Percentiles rank a stretch among this genome's conserved stretches.
Evolutionary conservation across 1,140 invertebrate genomes (phyloP).

Genomic region (Halotydeus destructor): DNA sequence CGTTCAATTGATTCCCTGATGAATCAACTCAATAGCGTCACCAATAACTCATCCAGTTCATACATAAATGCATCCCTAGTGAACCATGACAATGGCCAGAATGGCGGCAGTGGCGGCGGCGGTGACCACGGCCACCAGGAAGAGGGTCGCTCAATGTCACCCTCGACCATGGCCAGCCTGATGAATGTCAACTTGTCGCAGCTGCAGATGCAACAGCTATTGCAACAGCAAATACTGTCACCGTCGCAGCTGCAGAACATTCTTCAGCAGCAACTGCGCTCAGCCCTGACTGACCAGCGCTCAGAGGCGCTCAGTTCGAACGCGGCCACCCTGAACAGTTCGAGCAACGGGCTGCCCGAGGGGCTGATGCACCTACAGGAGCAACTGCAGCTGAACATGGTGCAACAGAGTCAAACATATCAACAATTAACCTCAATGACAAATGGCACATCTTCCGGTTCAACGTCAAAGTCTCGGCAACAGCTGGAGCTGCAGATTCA

Average conservation of each 20-base stretch:
- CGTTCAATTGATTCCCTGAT: no score
- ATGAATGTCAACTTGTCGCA: not conserved
- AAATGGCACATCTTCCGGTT: not conserved
- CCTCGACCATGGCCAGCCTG: no score
- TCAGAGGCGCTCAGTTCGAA: not conserved
- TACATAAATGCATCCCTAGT: no score
- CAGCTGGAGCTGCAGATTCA: constrained; percentile 6
- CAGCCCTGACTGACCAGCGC: not conserved
- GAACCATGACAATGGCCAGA: no score
- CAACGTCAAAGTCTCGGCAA: not conserved
- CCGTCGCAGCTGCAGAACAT: not conserved
- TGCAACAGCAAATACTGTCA: not conserved
- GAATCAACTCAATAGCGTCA: no score
- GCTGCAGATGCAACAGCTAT: not conserved
- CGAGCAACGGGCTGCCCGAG: not conserved
- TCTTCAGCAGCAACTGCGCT: not conserved
- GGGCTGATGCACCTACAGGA: constrained; percentile 4
- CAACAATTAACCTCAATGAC: not conserved
- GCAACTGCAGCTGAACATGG: constrained; percentile 5
- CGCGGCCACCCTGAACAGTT: not conserved
- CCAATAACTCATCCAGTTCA: no score
- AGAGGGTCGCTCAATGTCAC: no score
- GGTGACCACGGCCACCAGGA: no score
- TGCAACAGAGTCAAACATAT: constrained; percentile 7
- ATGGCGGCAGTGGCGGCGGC: no score